phyloP scores from a whole-genome alignment of 1,140 invertebrate genomes.

The Scaptomyza hsui region DNA sequence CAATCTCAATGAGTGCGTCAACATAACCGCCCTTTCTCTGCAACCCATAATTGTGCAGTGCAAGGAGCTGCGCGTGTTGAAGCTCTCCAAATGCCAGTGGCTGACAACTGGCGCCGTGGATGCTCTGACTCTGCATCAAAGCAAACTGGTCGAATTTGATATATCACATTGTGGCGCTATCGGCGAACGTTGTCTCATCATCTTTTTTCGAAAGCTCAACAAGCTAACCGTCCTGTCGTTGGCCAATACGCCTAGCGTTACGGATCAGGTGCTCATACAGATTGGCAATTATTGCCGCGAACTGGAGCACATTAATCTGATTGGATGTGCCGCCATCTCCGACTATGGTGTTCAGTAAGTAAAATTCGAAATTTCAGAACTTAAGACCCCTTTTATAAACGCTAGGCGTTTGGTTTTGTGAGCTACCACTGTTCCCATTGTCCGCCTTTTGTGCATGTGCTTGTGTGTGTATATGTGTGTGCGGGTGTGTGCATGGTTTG shows the following conservation, averaged over 20 bases:
- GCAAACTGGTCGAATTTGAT: slow-evolving; percentile 85
- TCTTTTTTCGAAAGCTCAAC: slow-evolving; percentile 86
- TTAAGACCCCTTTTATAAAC: neutral
- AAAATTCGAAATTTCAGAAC: neutral
- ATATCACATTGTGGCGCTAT: slow-evolving; percentile 85
- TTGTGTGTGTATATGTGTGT: slow-evolving; percentile 35
- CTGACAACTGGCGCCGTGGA: slow-evolving; percentile 86
- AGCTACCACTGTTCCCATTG: no score
- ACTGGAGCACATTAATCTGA: slow-evolving; percentile 85
- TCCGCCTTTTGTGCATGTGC: neutral
- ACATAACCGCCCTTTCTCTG: slow-evolving; percentile 85
- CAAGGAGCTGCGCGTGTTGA: slow-evolving; percentile 84
- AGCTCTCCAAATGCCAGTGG: slow-evolving; percentile 85
- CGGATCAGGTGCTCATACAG: slow-evolving; percentile 85
- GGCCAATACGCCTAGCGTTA: slow-evolving; percentile 85
- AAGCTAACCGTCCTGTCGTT: slow-evolving; percentile 85
- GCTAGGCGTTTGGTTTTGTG: neutral
- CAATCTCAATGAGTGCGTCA: slow-evolving; percentile 86
- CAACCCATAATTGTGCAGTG: slow-evolving; percentile 86
- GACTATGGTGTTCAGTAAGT: slow-evolving; percentile 86
- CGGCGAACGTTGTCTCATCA: slow-evolving; percentile 85
- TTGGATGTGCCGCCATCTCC: slow-evolving; percentile 85
- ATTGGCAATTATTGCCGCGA: slow-evolving; percentile 85
- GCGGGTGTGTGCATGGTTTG: slow-evolving; percentile 29
- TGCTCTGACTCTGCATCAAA: slow-evolving; percentile 85